phyloP scores from a whole-genome alignment of 2,888 invertebrate species.

The Carcina quercana region DNA sequence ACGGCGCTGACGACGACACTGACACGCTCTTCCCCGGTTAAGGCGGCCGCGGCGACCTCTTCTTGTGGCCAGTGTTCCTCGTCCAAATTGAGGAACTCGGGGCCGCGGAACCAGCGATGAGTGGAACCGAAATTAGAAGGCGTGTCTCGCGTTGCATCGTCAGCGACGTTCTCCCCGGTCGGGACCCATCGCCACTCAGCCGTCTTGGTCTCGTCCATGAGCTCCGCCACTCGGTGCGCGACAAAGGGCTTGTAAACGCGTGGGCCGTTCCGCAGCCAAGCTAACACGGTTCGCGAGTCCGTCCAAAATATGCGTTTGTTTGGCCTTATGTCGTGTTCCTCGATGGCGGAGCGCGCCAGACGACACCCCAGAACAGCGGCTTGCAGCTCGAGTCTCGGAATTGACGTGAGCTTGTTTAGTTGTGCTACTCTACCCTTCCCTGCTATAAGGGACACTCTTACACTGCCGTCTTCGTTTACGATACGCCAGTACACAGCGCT shows the following conservation, averaged over 20 bases:
- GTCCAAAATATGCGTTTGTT: constrained; percentile 14
- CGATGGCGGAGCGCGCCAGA: constrained; percentile 6
- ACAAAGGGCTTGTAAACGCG: constrained; percentile 12
- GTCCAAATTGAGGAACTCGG: constrained; percentile 10
- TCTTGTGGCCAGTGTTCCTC: constrained; percentile 10
- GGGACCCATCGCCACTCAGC: constrained; percentile 21
- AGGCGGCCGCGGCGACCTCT: constrained; percentile 7
- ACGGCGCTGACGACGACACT: neutral
- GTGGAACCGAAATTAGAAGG: constrained; percentile 4
- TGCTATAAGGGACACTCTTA: constrained; percentile 12
- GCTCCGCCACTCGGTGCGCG: constrained; percentile 14
- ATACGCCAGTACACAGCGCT: constrained; percentile 17
- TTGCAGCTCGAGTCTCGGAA: constrained; percentile 14
- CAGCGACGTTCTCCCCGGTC: constrained; percentile 17
- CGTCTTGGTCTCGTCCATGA: constrained; percentile 12
- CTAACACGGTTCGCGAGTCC: constrained; percentile 15
- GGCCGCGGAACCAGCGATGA: constrained; percentile 13
- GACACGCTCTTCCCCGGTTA: neutral
- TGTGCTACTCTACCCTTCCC: constrained; percentile 13
- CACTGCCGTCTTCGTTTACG: constrained; percentile 9
- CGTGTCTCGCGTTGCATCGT: constrained; percentile 16
- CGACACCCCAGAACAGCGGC: constrained; percentile 9
- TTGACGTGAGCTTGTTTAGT: constrained; percentile 11
- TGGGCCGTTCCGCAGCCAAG: constrained; percentile 14
- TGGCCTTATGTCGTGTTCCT: constrained; percentile 4